Evolutionary conservation across 2,113 vertebrate genomes (phyloP).

Genomic region (Sceloporus undulatus): DNA sequence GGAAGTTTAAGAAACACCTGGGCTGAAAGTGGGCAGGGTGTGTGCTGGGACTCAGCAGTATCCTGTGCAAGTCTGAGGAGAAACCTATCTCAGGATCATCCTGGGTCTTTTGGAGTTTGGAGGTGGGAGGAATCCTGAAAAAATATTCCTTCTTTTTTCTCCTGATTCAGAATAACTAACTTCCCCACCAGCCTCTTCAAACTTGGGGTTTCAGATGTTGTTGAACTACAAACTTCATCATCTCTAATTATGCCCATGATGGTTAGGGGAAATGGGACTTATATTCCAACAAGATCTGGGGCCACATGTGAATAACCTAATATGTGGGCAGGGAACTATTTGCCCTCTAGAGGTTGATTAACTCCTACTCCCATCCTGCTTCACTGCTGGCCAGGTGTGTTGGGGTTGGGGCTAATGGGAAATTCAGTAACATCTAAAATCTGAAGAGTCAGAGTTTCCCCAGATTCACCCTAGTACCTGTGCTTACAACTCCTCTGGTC

Average conservation of each 20-base stretch:
- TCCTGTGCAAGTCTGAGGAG: background rate
- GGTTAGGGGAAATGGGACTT: background rate
- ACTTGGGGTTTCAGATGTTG: background rate
- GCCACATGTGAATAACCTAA: background rate
- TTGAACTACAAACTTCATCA: background rate
- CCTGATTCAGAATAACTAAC: background rate
- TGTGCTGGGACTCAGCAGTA: background rate
- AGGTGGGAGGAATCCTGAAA: background rate
- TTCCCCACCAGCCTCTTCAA: background rate
- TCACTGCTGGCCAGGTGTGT: no score
- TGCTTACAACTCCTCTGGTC: background rate
- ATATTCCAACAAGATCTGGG: background rate
- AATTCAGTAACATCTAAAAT: no score
- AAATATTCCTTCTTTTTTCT: background rate
- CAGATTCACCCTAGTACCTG: background rate
- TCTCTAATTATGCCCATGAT: no score
- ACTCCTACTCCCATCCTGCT: no score
- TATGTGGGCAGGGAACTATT: no score
- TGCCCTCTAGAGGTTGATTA: no score
- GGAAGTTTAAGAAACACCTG: constrained; percentile 29
- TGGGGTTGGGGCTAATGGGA: no score
- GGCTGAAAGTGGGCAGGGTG: background rate
- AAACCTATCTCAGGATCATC: background rate
- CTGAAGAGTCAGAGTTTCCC: no score
- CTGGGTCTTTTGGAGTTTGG: background rate